These are phyloP conservation scores for Regulus satrapa DNA, from an alignment of 2,113 vertebrate genomes.

Conservation along the genomic window DNA sequence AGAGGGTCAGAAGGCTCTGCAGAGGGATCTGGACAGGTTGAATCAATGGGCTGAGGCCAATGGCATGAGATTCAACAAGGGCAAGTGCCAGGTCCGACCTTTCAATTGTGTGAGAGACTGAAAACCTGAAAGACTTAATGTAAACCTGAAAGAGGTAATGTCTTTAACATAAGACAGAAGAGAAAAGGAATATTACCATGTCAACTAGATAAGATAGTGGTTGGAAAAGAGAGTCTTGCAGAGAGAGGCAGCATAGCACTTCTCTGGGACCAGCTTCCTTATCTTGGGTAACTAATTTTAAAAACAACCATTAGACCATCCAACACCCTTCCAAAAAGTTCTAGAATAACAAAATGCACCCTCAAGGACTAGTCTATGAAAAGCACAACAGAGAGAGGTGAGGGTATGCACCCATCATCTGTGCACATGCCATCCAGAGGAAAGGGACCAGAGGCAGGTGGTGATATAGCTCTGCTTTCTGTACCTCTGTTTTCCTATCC, in stretches of 20 bases:
- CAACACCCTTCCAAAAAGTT: background rate
- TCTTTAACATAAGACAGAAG: background rate
- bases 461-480: background rate
- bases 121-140: background rate
- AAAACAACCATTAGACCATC: background rate
- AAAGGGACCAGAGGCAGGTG: background rate
- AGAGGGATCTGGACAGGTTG: background rate
- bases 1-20: background rate
- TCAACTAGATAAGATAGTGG: background rate
- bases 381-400: rapidly evolving
- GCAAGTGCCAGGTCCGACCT: background rate
- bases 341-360: background rate
- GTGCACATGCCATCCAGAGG: background rate
- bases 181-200: background rate
- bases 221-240: background rate
- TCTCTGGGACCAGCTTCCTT: background rate
- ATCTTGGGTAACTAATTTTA: background rate
- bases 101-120: background rate
- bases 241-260: background rate
- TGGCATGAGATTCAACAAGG: background rate
- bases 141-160: background rate
- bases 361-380: background rate
- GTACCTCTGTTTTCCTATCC: background rate
- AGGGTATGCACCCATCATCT: background rate
- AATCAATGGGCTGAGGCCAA: background rate